Percentiles rank a stretch among this genome's conserved stretches.
Conservation (phyloP, 2,888 invertebrate genomes). For the Ellobium chinense region DNA sequence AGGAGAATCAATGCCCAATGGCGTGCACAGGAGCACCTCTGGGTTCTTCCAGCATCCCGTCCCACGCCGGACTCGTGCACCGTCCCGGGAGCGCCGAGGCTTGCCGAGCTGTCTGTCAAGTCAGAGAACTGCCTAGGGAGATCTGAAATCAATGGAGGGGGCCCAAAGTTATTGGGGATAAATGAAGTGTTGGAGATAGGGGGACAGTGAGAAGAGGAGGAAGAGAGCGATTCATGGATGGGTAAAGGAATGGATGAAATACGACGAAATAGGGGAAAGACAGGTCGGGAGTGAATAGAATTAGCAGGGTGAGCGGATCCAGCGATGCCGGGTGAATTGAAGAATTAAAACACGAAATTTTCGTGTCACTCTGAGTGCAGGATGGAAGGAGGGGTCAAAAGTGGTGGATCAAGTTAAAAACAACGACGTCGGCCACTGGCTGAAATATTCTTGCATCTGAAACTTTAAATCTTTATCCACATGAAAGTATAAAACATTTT, state of each 20-base stretch:
- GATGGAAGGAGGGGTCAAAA: too few relatives aligned
- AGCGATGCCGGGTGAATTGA: too few relatives aligned
- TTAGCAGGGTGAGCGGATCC: too few relatives aligned
- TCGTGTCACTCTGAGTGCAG: too few relatives aligned
- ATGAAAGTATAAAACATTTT: too few relatives aligned
- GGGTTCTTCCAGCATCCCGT: background rate
- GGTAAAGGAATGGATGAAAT: background rate
- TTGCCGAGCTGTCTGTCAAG: slow-evolving; percentile 10
- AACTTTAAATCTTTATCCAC: too few relatives aligned
- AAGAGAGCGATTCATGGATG: background rate
- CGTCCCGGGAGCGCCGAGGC: slow-evolving; percentile 8
- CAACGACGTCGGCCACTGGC: too few relatives aligned
- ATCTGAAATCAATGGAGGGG: slow-evolving; percentile 15
- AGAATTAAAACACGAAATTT: too few relatives aligned
- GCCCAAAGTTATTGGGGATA: background rate
- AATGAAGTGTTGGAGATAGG: background rate
- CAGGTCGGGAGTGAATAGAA: too few relatives aligned
- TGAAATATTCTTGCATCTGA: too few relatives aligned
- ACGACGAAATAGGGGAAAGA: too few relatives aligned
- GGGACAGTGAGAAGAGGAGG: background rate
- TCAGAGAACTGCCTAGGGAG: background rate
- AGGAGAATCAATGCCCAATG: slow-evolving; percentile 15
- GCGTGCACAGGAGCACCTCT: background rate
- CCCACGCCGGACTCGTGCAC: background rate
- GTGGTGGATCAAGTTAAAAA: too few relatives aligned